Evolutionary conservation across 2,888 invertebrate species (phyloP).

Genomic region (Aquatica leii): DNA sequence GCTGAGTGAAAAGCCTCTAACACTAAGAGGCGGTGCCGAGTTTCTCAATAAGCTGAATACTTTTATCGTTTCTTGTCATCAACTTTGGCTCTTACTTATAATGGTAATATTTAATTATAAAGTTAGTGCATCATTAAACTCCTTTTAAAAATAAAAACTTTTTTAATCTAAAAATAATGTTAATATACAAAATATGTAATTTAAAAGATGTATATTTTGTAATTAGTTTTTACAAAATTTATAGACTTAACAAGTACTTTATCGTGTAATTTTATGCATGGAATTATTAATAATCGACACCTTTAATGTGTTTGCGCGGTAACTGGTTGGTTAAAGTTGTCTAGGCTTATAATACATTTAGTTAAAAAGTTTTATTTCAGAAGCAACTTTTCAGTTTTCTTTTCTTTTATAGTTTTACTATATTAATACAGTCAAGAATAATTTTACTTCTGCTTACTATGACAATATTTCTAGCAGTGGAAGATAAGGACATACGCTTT

Average conservation of each 20-base stretch:
- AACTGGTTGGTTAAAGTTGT: neutral
- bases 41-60: no score
- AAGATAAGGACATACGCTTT: neutral
- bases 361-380: neutral
- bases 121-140: no score
- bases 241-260: constrained; percentile 8
- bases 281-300: constrained; percentile 9
- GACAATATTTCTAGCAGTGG: constrained; percentile 12
- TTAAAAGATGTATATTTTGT: neutral
- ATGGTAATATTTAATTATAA: no score
- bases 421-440: constrained; percentile 3
- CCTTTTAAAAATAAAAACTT: neutral
- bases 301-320: neutral
- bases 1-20: no score
- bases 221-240: constrained; percentile 12
- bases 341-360: neutral
- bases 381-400: neutral
- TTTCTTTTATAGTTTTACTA: neutral
- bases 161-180: constrained; percentile 1
- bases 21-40: no score
- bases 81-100: no score
- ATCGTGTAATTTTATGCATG: constrained; percentile 4
- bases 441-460: constrained; percentile 12
- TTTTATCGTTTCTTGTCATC: no score
- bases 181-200: neutral